Percentiles rank a stretch among this genome's conserved stretches.
Evolutionary conservation across 2,888 invertebrate species (phyloP).

Genomic region (Himalopsyche anomala): DNA sequence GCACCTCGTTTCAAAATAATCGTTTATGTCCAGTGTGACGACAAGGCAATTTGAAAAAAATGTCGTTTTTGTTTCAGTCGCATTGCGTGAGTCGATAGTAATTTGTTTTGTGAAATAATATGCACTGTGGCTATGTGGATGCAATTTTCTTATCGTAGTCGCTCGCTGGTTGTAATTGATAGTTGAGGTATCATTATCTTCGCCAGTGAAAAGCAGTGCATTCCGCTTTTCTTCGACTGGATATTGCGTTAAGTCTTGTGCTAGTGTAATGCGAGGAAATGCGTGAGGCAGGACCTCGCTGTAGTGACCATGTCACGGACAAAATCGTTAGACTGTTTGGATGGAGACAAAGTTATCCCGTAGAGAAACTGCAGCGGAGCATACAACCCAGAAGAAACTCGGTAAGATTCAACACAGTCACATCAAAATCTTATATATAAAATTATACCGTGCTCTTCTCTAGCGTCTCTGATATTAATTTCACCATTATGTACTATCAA

Average conservation of each 20-base stretch:
- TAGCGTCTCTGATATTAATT: too few relatives aligned
- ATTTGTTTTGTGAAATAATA: too few relatives aligned
- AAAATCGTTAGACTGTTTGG: constrained; percentile 86
- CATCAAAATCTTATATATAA: neutral
- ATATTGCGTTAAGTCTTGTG: neutral
- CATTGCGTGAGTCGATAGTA: too few relatives aligned
- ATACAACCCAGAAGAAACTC: constrained; percentile 70
- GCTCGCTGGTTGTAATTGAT: neutral
- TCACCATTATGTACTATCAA: too few relatives aligned
- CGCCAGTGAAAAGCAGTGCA: neutral
- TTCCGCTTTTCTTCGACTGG: neutral
- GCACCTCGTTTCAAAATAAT: constrained; percentile 35
- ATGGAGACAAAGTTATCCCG: constrained; percentile 88
- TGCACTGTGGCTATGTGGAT: too few relatives aligned
- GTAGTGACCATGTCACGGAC: constrained; percentile 82
- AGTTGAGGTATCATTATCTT: neutral
- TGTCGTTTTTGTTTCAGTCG: constrained; percentile 2
- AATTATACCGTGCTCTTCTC: too few relatives aligned
- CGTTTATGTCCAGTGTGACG: neutral
- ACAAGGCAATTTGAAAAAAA: neutral
- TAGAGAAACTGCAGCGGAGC: constrained; percentile 84
- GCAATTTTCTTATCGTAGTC: too few relatives aligned
- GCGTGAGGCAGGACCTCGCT: constrained; percentile 82
- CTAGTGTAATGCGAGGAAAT: constrained; percentile 68
- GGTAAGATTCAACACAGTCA: constrained; percentile 49